phyloP scores from a whole-genome alignment of 1,140 invertebrate genomes.

The Lucilia sericata region DNA sequence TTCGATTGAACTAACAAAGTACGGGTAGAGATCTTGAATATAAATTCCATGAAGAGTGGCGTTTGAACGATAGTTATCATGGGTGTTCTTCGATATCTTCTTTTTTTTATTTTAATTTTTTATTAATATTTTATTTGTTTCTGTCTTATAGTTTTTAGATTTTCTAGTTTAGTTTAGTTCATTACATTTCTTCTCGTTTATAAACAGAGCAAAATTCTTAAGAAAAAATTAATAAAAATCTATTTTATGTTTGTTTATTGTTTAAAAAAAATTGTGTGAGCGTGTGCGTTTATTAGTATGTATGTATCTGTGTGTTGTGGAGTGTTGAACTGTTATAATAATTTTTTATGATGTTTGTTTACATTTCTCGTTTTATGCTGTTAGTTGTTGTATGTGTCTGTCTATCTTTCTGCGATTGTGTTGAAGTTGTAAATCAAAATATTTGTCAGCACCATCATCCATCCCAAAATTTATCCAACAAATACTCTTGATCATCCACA shows the following conservation, averaged over 20 bases:
- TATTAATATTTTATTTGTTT: background rate
- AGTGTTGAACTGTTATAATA: background rate
- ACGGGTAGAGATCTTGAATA: background rate
- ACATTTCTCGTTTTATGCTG: conserved; percentile 5
- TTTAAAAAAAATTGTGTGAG: conserved; percentile 3
- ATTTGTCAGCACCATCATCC: conserved; percentile 32
- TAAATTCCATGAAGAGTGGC: background rate
- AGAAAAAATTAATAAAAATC: conserved; percentile 28
- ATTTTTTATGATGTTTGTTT: too few species aligned
- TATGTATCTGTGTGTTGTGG: background rate
- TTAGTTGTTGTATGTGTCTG: background rate
- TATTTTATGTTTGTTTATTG: conserved; percentile 19
- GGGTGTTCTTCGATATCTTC: background rate
- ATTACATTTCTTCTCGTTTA: background rate
- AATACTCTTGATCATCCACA: background rate
- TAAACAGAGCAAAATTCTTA: conserved; percentile 20
- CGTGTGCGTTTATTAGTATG: too few species aligned
- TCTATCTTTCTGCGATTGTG: background rate
- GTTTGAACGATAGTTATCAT: background rate
- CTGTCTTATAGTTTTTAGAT: background rate
- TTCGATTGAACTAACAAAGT: background rate
- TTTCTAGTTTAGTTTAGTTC: background rate
- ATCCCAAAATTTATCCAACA: background rate
- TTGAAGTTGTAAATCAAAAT: conserved; percentile 40
- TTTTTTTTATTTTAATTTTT: background rate